Percentiles rank a stretch among this genome's conserved stretches.
phyloP scores from a whole-genome alignment of 1,140 invertebrate species.

The Bathynomus jamesi region DNA sequence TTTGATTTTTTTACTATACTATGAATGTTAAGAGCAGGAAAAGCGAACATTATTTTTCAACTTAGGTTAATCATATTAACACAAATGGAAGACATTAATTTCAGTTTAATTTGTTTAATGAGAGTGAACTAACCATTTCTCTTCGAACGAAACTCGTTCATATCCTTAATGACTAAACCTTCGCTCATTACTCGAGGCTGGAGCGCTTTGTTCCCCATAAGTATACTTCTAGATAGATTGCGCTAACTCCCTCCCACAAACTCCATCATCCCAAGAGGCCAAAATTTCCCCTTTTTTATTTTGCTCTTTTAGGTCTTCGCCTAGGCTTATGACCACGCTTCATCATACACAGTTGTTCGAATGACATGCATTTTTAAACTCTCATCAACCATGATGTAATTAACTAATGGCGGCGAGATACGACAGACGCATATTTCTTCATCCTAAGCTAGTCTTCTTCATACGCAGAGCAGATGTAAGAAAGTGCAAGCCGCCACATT shows the following conservation, averaged over 20 bases:
- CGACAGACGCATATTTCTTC: too few relatives aligned
- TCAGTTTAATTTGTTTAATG: background rate
- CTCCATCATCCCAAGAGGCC: background rate
- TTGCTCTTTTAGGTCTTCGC: background rate
- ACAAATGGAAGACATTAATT: background rate
- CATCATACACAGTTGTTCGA: background rate
- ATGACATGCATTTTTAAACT: background rate
- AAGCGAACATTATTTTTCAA: background rate
- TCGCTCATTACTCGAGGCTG: background rate
- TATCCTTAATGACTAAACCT: background rate
- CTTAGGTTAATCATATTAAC: background rate
- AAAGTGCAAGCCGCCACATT: too few relatives aligned
- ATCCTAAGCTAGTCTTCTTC: too few relatives aligned
- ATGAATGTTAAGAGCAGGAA: too few relatives aligned
- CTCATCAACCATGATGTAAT: background rate
- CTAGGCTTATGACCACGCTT: background rate
- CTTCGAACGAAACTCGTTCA: background rate
- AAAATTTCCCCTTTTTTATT: background rate
- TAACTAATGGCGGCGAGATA: slow-evolving; percentile 1
- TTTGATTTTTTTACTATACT: too few relatives aligned
- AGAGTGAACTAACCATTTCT: background rate
- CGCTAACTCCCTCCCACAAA: background rate
- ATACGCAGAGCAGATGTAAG: too few relatives aligned
- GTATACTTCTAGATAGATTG: background rate
- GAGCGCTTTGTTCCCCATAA: too few relatives aligned